Conservation (phyloP, 2,797 vertebrate species). For the Myotis pilosus region DNA sequence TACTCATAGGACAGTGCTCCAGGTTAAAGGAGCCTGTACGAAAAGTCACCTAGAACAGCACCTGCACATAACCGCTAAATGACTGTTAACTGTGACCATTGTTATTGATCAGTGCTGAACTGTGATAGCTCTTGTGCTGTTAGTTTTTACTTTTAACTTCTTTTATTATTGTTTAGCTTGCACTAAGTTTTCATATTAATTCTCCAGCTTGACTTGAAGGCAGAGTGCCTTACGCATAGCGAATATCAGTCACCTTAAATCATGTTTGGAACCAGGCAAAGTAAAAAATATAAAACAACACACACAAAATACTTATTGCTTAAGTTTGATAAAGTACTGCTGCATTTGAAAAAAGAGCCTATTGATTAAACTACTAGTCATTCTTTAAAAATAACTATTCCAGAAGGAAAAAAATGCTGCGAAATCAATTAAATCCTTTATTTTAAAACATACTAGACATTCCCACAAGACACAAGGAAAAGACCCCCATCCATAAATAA, state of each 20-base stretch:
- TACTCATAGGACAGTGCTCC: not conserved
- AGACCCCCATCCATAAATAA: not conserved
- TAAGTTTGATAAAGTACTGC: not conserved
- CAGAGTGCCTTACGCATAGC: not conserved
- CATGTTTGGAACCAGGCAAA: not conserved
- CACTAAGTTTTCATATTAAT: not conserved
- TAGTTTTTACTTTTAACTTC: not conserved
- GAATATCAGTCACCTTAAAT: not conserved
- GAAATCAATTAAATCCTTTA: constrained; percentile 18
- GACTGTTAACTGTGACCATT: not conserved
- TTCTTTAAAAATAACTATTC: constrained; percentile 17
- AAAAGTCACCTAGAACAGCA: not conserved
- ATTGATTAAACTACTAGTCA: not conserved
- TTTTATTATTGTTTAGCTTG: constrained; percentile 11
- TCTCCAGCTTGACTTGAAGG: not conserved
- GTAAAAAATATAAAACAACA: not conserved
- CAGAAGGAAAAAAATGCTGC: not conserved
- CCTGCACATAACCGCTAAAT: not conserved
- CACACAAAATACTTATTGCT: not conserved
- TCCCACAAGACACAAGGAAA: not conserved
- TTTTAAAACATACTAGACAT: constrained; percentile 5
- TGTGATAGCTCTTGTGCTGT: not conserved
- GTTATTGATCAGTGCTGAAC: not conserved
- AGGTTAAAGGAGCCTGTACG: not conserved
- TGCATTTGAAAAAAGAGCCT: not conserved